phyloP scores from a whole-genome alignment of 2,113 vertebrate genomes.

The Pristiophorus japonicus region DNA sequence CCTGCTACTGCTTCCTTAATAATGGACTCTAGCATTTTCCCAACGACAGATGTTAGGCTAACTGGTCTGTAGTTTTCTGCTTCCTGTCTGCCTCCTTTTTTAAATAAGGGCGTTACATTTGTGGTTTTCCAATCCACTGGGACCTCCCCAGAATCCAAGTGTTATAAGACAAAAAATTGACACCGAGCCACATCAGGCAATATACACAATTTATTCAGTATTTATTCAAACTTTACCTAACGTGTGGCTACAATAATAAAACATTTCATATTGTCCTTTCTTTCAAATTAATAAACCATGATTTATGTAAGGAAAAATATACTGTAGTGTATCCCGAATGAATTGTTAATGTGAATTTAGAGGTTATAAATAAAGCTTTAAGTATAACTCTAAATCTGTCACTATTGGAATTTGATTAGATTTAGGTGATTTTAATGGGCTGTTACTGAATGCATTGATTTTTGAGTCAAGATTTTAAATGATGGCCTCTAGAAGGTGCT shows the following conservation, averaged over 20 bases:
- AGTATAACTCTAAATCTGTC: too few relatives aligned
- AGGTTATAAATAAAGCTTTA: background rate
- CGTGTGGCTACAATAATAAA: background rate
- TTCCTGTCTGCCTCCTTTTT: too few relatives aligned
- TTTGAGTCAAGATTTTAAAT: background rate
- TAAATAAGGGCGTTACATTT: too few relatives aligned
- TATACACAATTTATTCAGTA: background rate
- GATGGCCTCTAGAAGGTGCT: background rate
- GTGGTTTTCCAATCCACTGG: too few relatives aligned
- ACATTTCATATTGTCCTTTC: background rate
- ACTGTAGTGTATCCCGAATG: background rate
- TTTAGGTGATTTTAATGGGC: background rate
- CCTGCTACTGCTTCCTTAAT: too few relatives aligned
- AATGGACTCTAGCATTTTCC: too few relatives aligned
- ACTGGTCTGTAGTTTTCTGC: too few relatives aligned
- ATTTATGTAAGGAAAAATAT: background rate
- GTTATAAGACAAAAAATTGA: too few relatives aligned
- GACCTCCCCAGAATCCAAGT: too few relatives aligned
- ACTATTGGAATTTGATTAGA: too few relatives aligned
- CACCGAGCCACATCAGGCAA: background rate
- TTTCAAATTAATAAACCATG: background rate
- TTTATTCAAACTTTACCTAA: background rate
- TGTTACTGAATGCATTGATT: background rate
- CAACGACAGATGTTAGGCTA: too few relatives aligned
- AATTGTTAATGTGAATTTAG: background rate